These are phyloP conservation scores for Eupithecia subfuscata DNA, from an alignment of 2,888 invertebrate species.

Conservation along the genomic window DNA sequence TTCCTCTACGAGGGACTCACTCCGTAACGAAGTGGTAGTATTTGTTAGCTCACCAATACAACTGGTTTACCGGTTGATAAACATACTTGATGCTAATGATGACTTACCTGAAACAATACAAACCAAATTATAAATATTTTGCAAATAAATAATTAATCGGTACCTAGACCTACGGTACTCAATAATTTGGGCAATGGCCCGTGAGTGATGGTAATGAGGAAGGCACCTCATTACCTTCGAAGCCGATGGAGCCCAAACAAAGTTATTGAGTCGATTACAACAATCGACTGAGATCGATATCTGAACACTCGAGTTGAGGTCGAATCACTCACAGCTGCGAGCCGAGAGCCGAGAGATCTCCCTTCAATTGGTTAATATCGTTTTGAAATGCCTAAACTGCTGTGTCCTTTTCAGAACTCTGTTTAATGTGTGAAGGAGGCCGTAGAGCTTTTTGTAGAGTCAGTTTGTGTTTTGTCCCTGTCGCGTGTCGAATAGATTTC, in stretches of 20 bases:
- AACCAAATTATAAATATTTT: constrained; percentile 21
- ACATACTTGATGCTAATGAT: background rate
- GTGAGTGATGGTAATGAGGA: background rate
- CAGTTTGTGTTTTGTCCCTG: background rate
- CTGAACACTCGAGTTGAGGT: background rate
- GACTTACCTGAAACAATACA: constrained; percentile 43
- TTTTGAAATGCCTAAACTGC: background rate
- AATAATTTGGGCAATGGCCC: background rate
- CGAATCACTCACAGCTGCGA: constrained; percentile 2
- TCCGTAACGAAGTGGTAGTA: too few relatives aligned
- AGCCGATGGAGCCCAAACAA: background rate
- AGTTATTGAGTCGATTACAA: constrained; percentile 1
- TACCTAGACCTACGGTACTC: background rate
- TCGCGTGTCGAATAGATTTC: background rate
- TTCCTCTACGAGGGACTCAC: too few relatives aligned
- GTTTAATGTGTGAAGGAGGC: background rate
- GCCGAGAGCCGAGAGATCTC: background rate
- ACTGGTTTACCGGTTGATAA: background rate
- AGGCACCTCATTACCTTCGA: background rate
- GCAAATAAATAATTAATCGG: background rate
- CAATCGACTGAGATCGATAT: background rate
- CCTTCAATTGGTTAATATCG: background rate
- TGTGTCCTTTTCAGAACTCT: background rate
- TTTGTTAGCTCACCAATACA: background rate
- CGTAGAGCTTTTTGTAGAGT: background rate